Evolutionary conservation across 2,797 vertebrate species (phyloP).

Genomic region (Hyperoplus immaculatus): DNA sequence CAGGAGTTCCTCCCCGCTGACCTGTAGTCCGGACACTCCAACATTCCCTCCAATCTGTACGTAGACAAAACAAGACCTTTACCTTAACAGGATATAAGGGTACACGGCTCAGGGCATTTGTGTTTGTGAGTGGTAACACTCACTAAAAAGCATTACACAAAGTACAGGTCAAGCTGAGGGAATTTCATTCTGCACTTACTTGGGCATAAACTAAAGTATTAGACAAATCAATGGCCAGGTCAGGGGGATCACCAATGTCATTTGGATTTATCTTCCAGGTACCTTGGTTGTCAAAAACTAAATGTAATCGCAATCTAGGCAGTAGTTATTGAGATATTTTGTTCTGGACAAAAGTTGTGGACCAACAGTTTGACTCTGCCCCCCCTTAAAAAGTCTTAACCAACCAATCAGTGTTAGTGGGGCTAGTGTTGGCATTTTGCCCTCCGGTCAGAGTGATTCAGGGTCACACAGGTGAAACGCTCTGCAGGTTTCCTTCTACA

Average conservation of each 20-base stretch:
- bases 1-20: conserved; percentile 90
- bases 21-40: conserved; percentile 92
- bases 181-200: neutral
- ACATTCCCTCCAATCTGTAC: conserved; percentile 67
- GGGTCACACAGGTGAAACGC: conserved; percentile 33
- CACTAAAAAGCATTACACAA: neutral
- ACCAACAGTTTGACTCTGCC: neutral
- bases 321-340: neutral
- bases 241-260: neutral
- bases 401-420: too few relatives aligned
- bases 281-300: neutral
- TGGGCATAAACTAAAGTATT: neutral
- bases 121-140: neutral
- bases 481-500: conserved; percentile 30
- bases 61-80: conserved; percentile 44
- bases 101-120: neutral
- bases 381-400: neutral
- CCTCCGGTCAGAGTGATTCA: neutral
- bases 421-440: neutral
- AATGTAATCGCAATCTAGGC: neutral
- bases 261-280: neutral
- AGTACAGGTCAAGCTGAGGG: neutral
- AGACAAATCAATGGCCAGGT: neutral
- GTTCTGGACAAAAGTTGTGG: neutral
- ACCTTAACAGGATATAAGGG: neutral